Conservation (phyloP, 2,888 invertebrate genomes). For the Nomada ferruginata region DNA sequence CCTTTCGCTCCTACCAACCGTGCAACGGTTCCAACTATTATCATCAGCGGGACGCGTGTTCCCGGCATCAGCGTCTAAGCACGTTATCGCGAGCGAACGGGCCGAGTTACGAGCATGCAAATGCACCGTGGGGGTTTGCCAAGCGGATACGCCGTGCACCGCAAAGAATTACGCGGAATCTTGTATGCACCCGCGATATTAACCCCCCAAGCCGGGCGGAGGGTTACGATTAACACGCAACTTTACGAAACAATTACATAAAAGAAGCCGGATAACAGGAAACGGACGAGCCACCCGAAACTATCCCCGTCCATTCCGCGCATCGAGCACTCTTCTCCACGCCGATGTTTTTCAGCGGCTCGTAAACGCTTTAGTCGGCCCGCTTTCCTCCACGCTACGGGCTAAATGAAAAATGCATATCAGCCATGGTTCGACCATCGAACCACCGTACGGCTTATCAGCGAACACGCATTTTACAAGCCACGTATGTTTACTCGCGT, state of each 20-base stretch:
- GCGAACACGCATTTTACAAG: slow-evolving; percentile 39
- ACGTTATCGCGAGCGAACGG: slow-evolving; percentile 52
- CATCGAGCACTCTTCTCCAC: neutral
- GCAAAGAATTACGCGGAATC: slow-evolving; percentile 61
- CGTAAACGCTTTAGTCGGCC: slow-evolving; percentile 8
- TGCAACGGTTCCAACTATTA: slow-evolving; percentile 52
- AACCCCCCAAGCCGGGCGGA: neutral
- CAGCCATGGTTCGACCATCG: slow-evolving; percentile 40
- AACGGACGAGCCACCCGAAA: slow-evolving; percentile 41
- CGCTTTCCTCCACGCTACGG: neutral
- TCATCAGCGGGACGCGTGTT: slow-evolving; percentile 44
- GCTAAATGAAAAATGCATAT: slow-evolving; percentile 52
- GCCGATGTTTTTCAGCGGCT: slow-evolving; percentile 34
- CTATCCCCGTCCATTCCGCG: neutral
- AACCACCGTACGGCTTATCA: slow-evolving; percentile 47
- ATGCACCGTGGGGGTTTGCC: slow-evolving; percentile 43
- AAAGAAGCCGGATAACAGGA: slow-evolving; percentile 47
- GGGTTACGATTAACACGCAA: slow-evolving; percentile 57
- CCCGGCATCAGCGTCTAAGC: slow-evolving; percentile 45
- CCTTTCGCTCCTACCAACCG: slow-evolving; percentile 11
- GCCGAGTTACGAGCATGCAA: slow-evolving; percentile 65
- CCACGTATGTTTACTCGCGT: slow-evolving; percentile 46
- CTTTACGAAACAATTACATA: slow-evolving; percentile 56
- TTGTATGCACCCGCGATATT: slow-evolving; percentile 41
- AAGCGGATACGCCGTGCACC: slow-evolving; percentile 44